Evolutionary conservation across 2,888 invertebrate species (phyloP).

Genomic region (Ophraella communa): DNA sequence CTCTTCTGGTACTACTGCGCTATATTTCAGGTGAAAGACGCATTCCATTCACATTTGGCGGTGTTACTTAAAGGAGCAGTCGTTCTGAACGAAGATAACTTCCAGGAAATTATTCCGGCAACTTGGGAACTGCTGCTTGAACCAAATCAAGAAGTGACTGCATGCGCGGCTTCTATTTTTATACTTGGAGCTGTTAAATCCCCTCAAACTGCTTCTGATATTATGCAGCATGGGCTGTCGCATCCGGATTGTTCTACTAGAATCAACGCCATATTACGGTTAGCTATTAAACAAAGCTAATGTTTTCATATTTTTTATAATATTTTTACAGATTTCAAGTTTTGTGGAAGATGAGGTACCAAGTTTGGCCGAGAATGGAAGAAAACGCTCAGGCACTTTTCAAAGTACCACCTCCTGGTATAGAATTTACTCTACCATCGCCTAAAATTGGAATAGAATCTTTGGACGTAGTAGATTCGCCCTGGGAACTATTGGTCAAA

Average conservation of each 20-base stretch:
- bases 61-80: constrained; percentile 89
- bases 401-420: constrained; percentile 98
- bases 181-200: constrained; percentile 92
- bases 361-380: constrained; percentile 99
- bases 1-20: not conserved
- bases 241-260: constrained; percentile 83
- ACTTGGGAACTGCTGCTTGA: constrained; percentile 96
- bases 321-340: constrained; percentile 76
- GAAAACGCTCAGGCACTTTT: constrained; percentile 94
- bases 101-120: constrained; percentile 86
- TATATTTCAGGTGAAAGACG: constrained; percentile 74
- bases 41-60: constrained; percentile 89
- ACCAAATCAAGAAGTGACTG: constrained; percentile 85
- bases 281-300: constrained; percentile 24
- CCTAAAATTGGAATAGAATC: constrained; percentile 98
- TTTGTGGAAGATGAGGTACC: constrained; percentile 95
- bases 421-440: constrained; percentile 98
- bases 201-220: constrained; percentile 85
- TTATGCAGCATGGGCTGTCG: constrained; percentile 88
- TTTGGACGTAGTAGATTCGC: constrained; percentile 94
- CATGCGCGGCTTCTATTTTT: constrained; percentile 87
- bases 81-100: constrained; percentile 85
- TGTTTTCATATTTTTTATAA: not conserved
- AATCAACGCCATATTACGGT: constrained; percentile 81
- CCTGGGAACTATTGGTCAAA: constrained; percentile 98